Base-by-base conservation (phyloP, 2,113 vertebrate species). In the Phalacrocorax pelagicus region DNA sequence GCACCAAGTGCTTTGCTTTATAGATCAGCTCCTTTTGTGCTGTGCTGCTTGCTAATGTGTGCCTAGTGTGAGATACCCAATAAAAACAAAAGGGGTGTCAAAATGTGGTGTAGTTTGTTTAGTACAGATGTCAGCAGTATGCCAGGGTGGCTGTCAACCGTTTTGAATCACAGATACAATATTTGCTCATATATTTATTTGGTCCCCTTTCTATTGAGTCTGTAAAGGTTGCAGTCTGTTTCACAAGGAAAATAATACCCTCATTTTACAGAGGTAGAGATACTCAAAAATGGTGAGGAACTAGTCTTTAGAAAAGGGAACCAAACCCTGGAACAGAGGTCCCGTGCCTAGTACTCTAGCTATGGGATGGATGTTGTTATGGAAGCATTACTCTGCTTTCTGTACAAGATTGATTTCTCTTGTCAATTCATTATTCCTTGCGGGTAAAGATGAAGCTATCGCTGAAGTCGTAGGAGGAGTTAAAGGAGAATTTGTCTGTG, bases 141-240 rank as follows among this genome's bases (percentile, higher is more conserved):
- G 21, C 29, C 23, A n/a, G 27, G 20, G 12, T 72, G 36, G 23
- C 42, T 5, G 1, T 47, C 36, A 67, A 0, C 57, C 0, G 0
- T 38, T 88, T 34, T 1, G 2, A 88, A 78, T 70, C 38, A 65
- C 36, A 69, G 32, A 34, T 34, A 32, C 8, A 55, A 30, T 36
- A 38, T 62, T 49, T 59, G 59, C 19, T 85, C 26, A 11, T 17
- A 23, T 29, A 21, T 51, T 32, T 51, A 15, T 65, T 63, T 78
- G 44, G 24, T 79, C 23, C 15, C 21, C 18, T 65, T 38, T 81
- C 74, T 74, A 3, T 40, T 1, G 6, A 40, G 42, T 46, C 49
- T 81, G 20, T 75, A 52, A 38, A 18, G 21, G 12, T 70, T 78
- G 32, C 15, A 34, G n/a, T 69, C 55, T 78, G 9, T 82, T 89